Percentiles rank a stretch among this genome's conserved stretches.
Conservation (phyloP, 2,113 vertebrate genomes). For the Callospermophilus lateralis region DNA sequence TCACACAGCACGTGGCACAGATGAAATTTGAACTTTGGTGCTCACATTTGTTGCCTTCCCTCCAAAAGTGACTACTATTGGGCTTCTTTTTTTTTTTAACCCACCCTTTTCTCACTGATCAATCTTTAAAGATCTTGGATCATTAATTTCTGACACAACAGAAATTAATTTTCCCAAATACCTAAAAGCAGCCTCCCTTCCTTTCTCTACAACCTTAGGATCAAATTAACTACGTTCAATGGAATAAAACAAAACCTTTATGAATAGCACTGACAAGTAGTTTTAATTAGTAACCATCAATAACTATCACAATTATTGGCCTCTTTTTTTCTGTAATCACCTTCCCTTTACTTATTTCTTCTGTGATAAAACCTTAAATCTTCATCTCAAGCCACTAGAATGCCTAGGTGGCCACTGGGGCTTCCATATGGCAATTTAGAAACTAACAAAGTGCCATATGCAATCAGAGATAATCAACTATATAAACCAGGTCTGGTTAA, state of each 20-base stretch:
- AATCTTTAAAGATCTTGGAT: neutral
- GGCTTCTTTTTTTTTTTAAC: neutral
- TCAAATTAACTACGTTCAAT: neutral
- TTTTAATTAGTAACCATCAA: neutral
- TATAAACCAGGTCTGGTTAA: neutral
- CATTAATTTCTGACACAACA: neutral
- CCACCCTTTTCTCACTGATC: neutral
- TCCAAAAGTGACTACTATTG: neutral
- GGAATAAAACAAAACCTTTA: neutral
- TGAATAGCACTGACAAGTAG: neutral
- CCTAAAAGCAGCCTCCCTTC: neutral
- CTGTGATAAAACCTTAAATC: neutral
- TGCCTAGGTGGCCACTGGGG: neutral
- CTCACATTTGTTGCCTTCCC: neutral
- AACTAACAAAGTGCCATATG: neutral
- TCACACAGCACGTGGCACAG: neutral
- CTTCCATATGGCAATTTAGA: neutral
- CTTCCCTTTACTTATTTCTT: neutral
- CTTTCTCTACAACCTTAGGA: neutral
- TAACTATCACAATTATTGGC: neutral
- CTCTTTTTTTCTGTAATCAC: neutral
- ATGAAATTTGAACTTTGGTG: neutral
- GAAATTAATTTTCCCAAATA: slow-evolving; percentile 19
- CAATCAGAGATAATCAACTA: neutral
- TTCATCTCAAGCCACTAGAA: neutral